phyloP scores from a whole-genome alignment of 2,797 vertebrate species.

The Lindbergichthys nudifrons region DNA sequence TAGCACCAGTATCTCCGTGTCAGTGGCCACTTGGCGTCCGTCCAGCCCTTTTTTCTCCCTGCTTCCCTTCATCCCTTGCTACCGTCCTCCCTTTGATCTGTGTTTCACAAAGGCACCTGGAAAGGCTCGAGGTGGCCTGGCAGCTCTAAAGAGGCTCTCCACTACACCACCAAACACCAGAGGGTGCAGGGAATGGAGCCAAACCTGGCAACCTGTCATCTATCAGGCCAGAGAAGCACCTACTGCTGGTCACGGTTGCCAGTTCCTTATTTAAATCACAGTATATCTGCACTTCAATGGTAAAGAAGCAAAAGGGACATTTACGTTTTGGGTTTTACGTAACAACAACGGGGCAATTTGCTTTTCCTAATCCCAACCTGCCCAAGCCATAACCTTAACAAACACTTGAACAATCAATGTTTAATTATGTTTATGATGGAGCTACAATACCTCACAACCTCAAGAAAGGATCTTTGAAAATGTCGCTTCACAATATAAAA shows the following conservation, averaged over 20 bases:
- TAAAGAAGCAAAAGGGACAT: constrained; percentile 1
- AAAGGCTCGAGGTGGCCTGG: constrained; percentile 71
- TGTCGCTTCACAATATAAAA: background rate
- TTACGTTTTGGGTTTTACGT: constrained; percentile 3
- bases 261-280: constrained; percentile 49
- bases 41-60: constrained; percentile 34
- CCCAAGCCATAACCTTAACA: background rate
- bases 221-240: constrained; percentile 42
- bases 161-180: constrained; percentile 49
- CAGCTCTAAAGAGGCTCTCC: constrained; percentile 62
- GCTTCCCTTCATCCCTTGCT: constrained; percentile 43
- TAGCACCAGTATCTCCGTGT: constrained; percentile 30
- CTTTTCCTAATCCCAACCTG: constrained; percentile 9
- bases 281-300: constrained; percentile 17
- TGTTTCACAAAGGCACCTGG: constrained; percentile 79
- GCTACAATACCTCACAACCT: background rate
- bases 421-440: background rate
- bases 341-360: background rate
- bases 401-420: background rate
- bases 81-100: constrained; percentile 71
- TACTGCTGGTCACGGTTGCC: constrained; percentile 26
- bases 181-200: constrained; percentile 49
- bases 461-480: background rate
- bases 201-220: constrained; percentile 60
- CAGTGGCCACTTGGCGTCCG: constrained; percentile 45